These are phyloP conservation scores for Psettodes erumei DNA, from an alignment of 2,113 vertebrate species.

Conservation along the genomic window DNA sequence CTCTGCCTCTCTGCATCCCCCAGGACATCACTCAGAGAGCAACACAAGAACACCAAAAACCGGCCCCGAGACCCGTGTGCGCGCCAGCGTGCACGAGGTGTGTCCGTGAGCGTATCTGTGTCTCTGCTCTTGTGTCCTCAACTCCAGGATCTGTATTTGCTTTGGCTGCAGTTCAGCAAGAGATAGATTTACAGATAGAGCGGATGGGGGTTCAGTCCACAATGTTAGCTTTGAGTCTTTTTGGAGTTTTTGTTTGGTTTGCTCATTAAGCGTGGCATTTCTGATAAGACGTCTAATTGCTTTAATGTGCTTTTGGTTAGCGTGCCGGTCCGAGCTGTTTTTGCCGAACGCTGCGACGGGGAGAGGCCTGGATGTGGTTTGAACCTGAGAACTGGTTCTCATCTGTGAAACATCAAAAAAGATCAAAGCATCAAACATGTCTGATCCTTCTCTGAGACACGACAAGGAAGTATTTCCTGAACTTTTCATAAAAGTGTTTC, in stretches of 20 bases:
- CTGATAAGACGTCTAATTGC: conserved; percentile 77
- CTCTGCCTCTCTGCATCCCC: conserved; percentile 84
- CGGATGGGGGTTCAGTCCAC: conserved; percentile 64
- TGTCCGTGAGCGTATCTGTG: conserved; percentile 43
- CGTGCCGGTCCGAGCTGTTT: conserved; percentile 47
- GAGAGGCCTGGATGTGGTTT: conserved; percentile 68
- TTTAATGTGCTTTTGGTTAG: conserved; percentile 72
- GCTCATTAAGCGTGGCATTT: conserved; percentile 76
- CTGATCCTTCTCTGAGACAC: conserved; percentile 61
- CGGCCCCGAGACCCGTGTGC: conserved; percentile 62
- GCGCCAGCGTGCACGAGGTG: conserved; percentile 68
- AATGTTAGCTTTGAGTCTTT: conserved; percentile 70
- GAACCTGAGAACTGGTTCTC: conserved; percentile 57
- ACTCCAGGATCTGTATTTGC: conserved; percentile 88
- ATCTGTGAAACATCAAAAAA: conserved; percentile 64
- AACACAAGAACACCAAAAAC: conserved; percentile 87
- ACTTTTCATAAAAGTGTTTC: conserved; percentile 46
- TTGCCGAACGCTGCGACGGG: conserved; percentile 39
- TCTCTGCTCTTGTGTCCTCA: conserved; percentile 80
- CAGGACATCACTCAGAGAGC: conserved; percentile 85
- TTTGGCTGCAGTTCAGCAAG: conserved; percentile 81
- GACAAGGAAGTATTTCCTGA: conserved; percentile 70
- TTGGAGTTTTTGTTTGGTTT: conserved; percentile 77
- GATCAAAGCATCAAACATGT: conserved; percentile 69
- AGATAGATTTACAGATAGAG: conserved; percentile 75